Conservation (phyloP, 2,113 vertebrate genomes). For the Petaurus breviceps region DNA sequence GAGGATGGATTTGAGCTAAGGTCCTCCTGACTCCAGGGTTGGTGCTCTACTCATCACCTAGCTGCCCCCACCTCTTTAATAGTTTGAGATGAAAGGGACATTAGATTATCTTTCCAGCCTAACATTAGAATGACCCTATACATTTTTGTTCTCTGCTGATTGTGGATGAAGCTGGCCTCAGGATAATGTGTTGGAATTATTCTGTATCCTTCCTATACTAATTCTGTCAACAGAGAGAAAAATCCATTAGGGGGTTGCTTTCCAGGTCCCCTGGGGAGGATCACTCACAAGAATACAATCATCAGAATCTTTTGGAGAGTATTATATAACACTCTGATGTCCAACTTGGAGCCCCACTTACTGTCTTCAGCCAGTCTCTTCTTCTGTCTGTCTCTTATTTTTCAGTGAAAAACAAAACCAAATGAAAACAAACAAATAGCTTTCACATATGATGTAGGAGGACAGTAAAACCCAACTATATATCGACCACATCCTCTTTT, state of each 20-base stretch:
- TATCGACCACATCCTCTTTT: not conserved
- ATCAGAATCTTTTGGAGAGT: not conserved
- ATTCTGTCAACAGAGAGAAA: constrained; percentile 48
- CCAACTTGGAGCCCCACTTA: not conserved
- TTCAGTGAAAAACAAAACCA: not conserved
- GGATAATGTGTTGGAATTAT: constrained; percentile 68
- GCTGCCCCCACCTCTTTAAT: not conserved
- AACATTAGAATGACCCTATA: not conserved
- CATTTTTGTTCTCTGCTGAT: constrained; percentile 47
- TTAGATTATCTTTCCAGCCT: not conserved
- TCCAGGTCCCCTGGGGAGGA: constrained; percentile 49
- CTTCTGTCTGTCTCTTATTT: not conserved
- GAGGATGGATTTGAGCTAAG: too few species aligned
- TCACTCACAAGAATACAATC: constrained; percentile 18
- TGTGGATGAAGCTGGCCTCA: constrained; percentile 11
- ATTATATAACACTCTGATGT: not conserved
- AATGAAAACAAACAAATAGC: not conserved
- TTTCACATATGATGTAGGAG: not conserved
- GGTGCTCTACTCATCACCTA: too few species aligned
- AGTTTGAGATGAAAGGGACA: not conserved
- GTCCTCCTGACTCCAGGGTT: too few species aligned
- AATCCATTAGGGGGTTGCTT: constrained; percentile 55
- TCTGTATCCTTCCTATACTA: constrained; percentile 58
- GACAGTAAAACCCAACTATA: not conserved
- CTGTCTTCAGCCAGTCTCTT: not conserved